Percentiles rank a stretch among this genome's conserved stretches.
Evolutionary conservation across 2,888 invertebrate genomes (phyloP).

Genomic region (Plebejus argus): DNA sequence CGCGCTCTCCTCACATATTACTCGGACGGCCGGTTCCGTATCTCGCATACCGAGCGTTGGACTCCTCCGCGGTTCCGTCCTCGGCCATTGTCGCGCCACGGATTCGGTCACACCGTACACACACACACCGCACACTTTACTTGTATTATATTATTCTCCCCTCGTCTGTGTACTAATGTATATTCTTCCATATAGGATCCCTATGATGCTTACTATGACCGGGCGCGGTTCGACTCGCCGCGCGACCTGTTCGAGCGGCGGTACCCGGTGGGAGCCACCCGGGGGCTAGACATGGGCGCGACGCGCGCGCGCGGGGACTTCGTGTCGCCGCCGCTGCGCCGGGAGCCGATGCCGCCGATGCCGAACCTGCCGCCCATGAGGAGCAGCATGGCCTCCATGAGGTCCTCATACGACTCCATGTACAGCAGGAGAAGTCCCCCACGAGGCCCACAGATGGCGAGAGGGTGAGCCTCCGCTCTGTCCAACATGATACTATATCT

Average conservation of each 20-base stretch:
- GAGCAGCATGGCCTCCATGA: conserved; percentile 84
- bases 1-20: conserved; percentile 67
- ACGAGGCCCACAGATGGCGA: conserved; percentile 76
- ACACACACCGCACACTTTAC: conserved; percentile 28
- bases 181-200: conserved; percentile 77
- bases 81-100: conserved; percentile 51
- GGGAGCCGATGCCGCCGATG: conserved; percentile 90
- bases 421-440: conserved; percentile 92
- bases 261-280: conserved; percentile 83
- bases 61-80: conserved; percentile 63
- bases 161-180: conserved; percentile 23
- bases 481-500: not conserved
- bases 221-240: conserved; percentile 87
- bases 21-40: conserved; percentile 57
- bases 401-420: conserved; percentile 89
- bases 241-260: conserved; percentile 91
- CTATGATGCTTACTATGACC: conserved; percentile 90
- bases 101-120: conserved; percentile 59
- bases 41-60: conserved; percentile 58
- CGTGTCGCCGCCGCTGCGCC: conserved; percentile 87
- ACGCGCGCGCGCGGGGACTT: conserved; percentile 83
- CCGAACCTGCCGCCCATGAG: conserved; percentile 85
- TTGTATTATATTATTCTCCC: conserved; percentile 22
- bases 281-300: conserved; percentile 79
- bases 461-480: conserved; percentile 63